Conservation (phyloP, 2,888 invertebrate genomes). For the Drosophila anceps region DNA sequence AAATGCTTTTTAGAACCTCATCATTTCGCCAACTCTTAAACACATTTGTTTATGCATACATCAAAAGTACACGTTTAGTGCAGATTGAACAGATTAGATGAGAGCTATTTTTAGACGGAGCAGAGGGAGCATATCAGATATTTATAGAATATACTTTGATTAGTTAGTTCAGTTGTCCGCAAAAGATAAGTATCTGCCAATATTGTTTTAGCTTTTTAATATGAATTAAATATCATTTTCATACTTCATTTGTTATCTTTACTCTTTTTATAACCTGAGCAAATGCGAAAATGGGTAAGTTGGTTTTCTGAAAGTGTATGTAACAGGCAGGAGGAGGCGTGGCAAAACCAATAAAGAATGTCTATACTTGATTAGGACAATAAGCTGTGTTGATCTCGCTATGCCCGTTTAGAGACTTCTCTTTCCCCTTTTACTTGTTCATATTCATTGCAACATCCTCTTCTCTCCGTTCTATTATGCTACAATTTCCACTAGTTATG, state of each 20-base stretch:
- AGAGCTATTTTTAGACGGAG: background rate
- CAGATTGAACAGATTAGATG: constrained; percentile 18
- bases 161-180: background rate
- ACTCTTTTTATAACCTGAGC: too few relatives aligned
- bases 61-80: constrained; percentile 25
- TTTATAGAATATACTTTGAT: background rate
- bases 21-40: constrained; percentile 12
- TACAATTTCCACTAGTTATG: too few relatives aligned
- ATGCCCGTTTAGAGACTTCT: too few relatives aligned
- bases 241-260: background rate
- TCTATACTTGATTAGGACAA: too few relatives aligned
- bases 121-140: background rate
- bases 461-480: too few relatives aligned
- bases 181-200: background rate
- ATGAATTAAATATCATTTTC: background rate
- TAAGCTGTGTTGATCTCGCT: too few relatives aligned
- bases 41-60: constrained; percentile 48
- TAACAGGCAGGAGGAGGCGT: too few relatives aligned
- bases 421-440: too few relatives aligned
- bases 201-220: background rate
- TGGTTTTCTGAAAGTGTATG: too few relatives aligned
- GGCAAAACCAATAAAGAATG: too few relatives aligned
- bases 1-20: constrained; percentile 42
- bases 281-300: too few relatives aligned
- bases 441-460: too few relatives aligned